phyloP scores from a whole-genome alignment of 2,113 vertebrate species.

The Chaetura pelagica region DNA sequence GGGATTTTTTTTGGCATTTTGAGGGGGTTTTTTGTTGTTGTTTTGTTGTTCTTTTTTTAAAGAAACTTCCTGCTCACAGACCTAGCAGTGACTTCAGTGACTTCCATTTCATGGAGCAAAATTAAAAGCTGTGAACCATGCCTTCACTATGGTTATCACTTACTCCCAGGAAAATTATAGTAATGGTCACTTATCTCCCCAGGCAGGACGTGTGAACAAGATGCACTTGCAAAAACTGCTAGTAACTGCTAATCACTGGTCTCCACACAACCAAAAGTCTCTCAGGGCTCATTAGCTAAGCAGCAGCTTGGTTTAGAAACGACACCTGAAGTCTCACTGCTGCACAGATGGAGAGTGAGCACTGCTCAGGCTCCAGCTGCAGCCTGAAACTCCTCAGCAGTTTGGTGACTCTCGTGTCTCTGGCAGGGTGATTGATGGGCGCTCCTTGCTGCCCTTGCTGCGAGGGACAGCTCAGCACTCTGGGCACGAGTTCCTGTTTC shows the following conservation, averaged over 20 bases:
- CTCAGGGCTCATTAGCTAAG: neutral
- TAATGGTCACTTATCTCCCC: neutral
- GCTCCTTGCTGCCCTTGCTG: slow-evolving; percentile 82
- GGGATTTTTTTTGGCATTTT: neutral
- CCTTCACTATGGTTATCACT: neutral
- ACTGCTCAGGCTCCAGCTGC: neutral
- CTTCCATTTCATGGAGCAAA: neutral
- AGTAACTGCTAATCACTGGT: neutral
- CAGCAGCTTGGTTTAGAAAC: neutral
- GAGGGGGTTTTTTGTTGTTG: too few species aligned
- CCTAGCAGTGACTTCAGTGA: neutral
- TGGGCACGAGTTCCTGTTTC: slow-evolving; percentile 87
- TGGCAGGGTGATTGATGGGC: slow-evolving; percentile 78
- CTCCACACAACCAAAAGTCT: neutral
- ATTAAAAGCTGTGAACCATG: neutral
- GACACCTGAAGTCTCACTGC: neutral
- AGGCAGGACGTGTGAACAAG: neutral
- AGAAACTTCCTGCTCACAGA: neutral
- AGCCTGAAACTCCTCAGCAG: neutral
- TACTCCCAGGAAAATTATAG: neutral
- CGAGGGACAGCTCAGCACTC: slow-evolving; percentile 69
- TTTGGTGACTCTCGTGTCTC: neutral
- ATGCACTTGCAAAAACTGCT: neutral
- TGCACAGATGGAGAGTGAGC: rapidly evolving
- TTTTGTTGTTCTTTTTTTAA: neutral